These are phyloP conservation scores for Xenopus laevis DNA, from an alignment of 2,113 vertebrate genomes.

Conservation along the genomic window DNA sequence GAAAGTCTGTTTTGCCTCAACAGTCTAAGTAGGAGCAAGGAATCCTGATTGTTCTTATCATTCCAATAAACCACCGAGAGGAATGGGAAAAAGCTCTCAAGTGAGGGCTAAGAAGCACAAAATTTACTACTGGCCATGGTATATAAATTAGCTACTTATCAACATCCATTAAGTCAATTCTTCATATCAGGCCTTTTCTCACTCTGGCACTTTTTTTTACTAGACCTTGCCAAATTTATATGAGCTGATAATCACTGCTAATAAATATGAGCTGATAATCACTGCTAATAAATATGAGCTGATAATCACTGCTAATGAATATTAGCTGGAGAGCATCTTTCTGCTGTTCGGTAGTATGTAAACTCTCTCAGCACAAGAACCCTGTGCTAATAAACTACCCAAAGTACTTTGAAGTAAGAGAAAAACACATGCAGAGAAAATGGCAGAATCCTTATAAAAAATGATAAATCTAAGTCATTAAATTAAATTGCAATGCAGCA, in stretches of 20 bases:
- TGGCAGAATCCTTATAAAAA: too few relatives aligned
- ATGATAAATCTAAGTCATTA: too few relatives aligned
- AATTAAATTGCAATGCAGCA: too few relatives aligned
- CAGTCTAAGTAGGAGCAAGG: constrained; percentile 69
- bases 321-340: too few relatives aligned
- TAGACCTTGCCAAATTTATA: neutral
- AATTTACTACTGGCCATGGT: neutral
- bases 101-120: neutral
- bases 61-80: constrained; percentile 43
- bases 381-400: too few relatives aligned
- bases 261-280: neutral
- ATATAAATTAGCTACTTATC: constrained; percentile 37
- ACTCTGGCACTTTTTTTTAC: neutral
- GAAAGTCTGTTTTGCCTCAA: constrained; percentile 68
- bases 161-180: constrained; percentile 20
- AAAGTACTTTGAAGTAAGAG: too few relatives aligned
- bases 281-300: neutral
- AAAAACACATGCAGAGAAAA: too few relatives aligned
- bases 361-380: too few relatives aligned
- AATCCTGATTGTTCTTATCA: constrained; percentile 57
- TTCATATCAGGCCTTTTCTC: constrained; percentile 11
- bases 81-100: constrained; percentile 1
- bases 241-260: neutral
- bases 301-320: neutral
- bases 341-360: too few relatives aligned